A percentile compares a stretch with the other conserved stretches of the same genome.
These are phyloP conservation scores for Salvelinus fontinalis DNA, from an alignment of 2,113 vertebrate genomes.

Conservation along the genomic window DNA sequence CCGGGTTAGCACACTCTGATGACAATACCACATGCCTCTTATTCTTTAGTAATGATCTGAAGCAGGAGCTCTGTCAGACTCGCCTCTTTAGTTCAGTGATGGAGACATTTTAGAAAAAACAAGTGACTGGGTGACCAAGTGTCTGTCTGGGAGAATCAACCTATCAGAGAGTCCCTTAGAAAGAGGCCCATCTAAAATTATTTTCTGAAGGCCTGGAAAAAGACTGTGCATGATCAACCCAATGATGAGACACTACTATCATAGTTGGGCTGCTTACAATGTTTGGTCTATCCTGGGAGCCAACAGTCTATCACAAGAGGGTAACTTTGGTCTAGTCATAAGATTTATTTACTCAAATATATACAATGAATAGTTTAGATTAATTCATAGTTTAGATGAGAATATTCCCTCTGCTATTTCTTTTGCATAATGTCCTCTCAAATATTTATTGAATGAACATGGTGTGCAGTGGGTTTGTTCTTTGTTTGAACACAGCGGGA, in stretches of 20 bases:
- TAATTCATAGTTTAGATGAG: too few relatives aligned
- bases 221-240: neutral
- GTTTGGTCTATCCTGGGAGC: too few relatives aligned
- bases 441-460: neutral
- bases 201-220: neutral
- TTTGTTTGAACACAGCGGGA: neutral
- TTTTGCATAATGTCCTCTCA: too few relatives aligned
- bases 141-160: constrained; percentile 29
- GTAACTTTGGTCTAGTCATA: too few relatives aligned
- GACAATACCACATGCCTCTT: constrained; percentile 52
- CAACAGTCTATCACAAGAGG: too few relatives aligned
- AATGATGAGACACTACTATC: too few relatives aligned
- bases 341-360: too few relatives aligned
- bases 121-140: constrained; percentile 40
- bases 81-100: constrained; percentile 36
- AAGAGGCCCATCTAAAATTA: neutral
- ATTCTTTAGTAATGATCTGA: constrained; percentile 54
- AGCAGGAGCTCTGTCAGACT: constrained; percentile 45
- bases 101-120: constrained; percentile 23
- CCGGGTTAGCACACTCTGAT: constrained; percentile 55
- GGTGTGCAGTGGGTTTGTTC: neutral
- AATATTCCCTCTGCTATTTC: too few relatives aligned
- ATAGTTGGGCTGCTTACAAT: too few relatives aligned
- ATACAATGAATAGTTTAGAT: too few relatives aligned
- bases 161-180: neutral